A percentile compares a stretch with the other conserved stretches of the same genome.
phyloP scores from a whole-genome alignment of 2,113 vertebrate species.

The Fulmarus glacialis region DNA sequence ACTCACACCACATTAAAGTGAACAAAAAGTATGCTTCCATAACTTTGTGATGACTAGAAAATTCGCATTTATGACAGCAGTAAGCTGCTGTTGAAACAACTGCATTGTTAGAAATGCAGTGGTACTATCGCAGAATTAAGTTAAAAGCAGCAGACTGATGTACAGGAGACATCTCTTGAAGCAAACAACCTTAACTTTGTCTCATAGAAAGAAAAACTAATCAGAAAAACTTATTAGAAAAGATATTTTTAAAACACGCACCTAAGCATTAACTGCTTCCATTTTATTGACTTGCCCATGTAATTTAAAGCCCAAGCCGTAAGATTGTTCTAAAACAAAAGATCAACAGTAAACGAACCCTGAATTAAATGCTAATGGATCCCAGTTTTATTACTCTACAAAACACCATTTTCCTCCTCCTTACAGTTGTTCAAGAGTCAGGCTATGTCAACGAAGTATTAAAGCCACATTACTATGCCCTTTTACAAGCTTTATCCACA shows the following conservation, averaged over 20 bases:
- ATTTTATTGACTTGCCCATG: not conserved
- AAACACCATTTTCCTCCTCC: not conserved
- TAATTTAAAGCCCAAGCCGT: not conserved
- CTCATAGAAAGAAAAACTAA: not conserved
- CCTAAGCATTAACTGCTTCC: not conserved
- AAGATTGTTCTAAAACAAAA: not conserved
- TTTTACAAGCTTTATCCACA: not conserved
- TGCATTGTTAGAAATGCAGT: not conserved
- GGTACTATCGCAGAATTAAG: not conserved
- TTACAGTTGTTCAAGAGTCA: not conserved
- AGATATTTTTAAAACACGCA: not conserved
- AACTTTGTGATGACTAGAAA: not conserved
- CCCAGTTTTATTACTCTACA: not conserved
- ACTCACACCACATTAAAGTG: not conserved
- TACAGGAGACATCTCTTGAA: not conserved
- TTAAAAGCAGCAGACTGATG: not conserved
- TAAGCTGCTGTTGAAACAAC: not conserved
- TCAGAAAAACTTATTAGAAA: not conserved
- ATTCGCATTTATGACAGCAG: not conserved
- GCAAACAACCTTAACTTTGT: not conserved
- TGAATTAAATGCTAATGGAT: not conserved
- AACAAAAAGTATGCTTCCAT: not conserved
- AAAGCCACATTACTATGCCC: not conserved
- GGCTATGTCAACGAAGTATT: not conserved
- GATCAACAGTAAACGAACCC: not conserved